Conservation (phyloP, 2,797 vertebrate species). For the Clangula hyemalis region DNA sequence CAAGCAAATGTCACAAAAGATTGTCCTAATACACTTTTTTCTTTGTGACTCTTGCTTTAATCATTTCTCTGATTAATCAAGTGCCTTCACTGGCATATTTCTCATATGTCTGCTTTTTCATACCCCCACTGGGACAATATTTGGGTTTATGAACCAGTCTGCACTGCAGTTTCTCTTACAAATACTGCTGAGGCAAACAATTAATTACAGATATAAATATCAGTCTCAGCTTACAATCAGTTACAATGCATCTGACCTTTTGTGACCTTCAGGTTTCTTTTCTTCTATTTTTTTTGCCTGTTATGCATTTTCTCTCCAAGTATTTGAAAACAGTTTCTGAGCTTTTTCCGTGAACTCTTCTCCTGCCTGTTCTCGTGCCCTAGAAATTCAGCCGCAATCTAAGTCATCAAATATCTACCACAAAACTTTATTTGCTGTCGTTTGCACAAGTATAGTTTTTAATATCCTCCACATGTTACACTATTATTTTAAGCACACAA, state of each 20-base stretch:
- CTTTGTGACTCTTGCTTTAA: not conserved
- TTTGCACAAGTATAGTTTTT: not conserved
- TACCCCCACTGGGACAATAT: not conserved
- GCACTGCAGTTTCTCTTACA: not conserved
- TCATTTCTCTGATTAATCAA: not conserved
- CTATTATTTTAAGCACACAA: not conserved
- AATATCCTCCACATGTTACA: not conserved
- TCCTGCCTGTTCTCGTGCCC: not conserved
- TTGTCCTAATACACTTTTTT: not conserved
- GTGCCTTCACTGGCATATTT: not conserved
- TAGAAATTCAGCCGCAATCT: not conserved
- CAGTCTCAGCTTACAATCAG: not conserved
- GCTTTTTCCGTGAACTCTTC: not conserved
- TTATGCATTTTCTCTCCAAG: not conserved
- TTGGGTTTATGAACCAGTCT: not conserved
- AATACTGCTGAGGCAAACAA: not conserved
- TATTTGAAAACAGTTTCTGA: not conserved
- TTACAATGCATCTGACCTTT: not conserved
- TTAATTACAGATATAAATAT: not conserved
- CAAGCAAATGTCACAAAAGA: not conserved
- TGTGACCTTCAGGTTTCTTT: not conserved
- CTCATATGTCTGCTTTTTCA: not conserved
- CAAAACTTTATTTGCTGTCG: not conserved
- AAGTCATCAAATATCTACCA: not conserved
- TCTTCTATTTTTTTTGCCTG: not conserved